Percentiles rank a stretch among this genome's conserved stretches.
These are phyloP conservation scores for Poecile atricapillus DNA, from an alignment of 2,113 vertebrate species.

Conservation along the genomic window DNA sequence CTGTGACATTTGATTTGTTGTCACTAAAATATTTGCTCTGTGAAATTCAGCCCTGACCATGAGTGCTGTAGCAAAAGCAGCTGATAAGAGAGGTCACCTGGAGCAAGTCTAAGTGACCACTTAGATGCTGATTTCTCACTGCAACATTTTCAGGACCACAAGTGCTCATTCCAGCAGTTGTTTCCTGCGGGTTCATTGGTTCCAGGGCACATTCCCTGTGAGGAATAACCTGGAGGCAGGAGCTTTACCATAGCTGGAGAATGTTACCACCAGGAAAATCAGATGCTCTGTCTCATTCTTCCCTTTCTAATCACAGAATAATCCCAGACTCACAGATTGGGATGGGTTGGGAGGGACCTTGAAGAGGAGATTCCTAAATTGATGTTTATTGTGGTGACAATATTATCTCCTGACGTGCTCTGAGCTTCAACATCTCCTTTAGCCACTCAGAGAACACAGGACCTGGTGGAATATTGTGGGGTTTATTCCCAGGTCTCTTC, in stretches of 20 bases:
- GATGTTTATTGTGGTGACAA: neutral
- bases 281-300: neutral
- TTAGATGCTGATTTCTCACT: neutral
- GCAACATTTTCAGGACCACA: neutral
- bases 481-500: neutral
- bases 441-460: accelerated
- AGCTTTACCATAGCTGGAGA: neutral
- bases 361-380: neutral
- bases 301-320: too few relatives aligned
- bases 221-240: neutral
- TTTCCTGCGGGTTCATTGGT: neutral
- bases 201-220: neutral
- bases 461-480: neutral
- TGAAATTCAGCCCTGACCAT: neutral
- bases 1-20: neutral
- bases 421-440: neutral
- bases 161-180: neutral
- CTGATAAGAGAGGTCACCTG: neutral
- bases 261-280: neutral
- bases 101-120: neutral
- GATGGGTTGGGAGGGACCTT: neutral
- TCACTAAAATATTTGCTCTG: neutral
- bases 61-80: neutral
- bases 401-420: neutral
- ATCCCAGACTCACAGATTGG: neutral